Evolutionary conservation across 2,888 invertebrate genomes (phyloP).

Genomic region (Thumatha senex): DNA sequence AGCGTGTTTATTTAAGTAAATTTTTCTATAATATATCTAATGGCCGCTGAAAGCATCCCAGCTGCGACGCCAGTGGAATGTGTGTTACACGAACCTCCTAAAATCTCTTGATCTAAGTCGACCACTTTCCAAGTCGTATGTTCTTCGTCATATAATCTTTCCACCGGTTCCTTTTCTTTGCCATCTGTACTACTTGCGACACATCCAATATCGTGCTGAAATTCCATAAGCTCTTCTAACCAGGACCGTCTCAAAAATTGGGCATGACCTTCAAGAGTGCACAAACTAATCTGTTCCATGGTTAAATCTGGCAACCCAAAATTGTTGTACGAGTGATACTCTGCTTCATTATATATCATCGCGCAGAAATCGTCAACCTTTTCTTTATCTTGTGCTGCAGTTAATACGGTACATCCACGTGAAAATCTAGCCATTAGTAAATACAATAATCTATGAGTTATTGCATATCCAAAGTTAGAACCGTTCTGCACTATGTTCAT

Average conservation of each 20-base stretch:
- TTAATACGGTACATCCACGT: slow-evolving; percentile 8
- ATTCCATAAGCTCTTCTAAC: slow-evolving; percentile 38
- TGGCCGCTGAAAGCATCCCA: slow-evolving; percentile 3
- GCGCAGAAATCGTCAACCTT: slow-evolving; percentile 38
- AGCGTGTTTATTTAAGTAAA: neutral
- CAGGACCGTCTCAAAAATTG: slow-evolving; percentile 48
- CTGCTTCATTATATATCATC: slow-evolving; percentile 41
- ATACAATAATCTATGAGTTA: slow-evolving; percentile 44
- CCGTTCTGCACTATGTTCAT: neutral
- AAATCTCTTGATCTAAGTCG: neutral
- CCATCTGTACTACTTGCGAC: slow-evolving; percentile 18
- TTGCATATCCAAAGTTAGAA: slow-evolving; percentile 50
- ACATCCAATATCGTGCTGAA: slow-evolving; percentile 52
- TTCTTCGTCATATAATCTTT: neutral
- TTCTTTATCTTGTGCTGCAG: slow-evolving; percentile 29
- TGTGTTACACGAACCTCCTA: slow-evolving; percentile 8
- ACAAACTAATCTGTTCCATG: slow-evolving; percentile 51
- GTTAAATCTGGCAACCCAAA: slow-evolving; percentile 46
- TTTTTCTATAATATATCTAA: slow-evolving; percentile 11
- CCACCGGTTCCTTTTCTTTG: neutral
- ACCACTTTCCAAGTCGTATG: neutral
- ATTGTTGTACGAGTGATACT: slow-evolving; percentile 40
- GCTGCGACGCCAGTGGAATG: slow-evolving; percentile 12
- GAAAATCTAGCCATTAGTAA: slow-evolving; percentile 7
- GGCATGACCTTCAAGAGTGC: slow-evolving; percentile 47